phyloP scores from a whole-genome alignment of 2,113 vertebrate genomes.

The Lophura nycthemera region DNA sequence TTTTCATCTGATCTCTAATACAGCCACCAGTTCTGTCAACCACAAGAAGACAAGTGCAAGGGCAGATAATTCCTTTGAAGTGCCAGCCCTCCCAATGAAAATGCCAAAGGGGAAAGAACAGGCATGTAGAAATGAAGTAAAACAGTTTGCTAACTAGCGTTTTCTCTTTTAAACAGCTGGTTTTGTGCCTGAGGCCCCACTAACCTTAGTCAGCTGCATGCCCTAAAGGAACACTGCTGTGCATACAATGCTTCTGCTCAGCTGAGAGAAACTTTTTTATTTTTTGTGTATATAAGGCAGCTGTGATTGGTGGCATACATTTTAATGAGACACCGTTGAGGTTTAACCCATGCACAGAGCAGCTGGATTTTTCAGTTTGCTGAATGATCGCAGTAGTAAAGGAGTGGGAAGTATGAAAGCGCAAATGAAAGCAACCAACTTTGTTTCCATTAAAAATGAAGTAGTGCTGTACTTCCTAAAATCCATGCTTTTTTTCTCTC shows the following conservation, averaged over 20 bases:
- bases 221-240: not conserved
- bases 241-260: not conserved
- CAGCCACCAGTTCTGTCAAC: not conserved
- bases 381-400: not conserved
- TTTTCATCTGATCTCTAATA: not conserved
- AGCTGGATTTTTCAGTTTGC: not conserved
- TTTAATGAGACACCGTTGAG: not conserved
- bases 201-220: not conserved
- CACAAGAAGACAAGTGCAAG: not conserved
- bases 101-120: not conserved
- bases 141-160: not conserved
- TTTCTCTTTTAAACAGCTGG: not conserved
- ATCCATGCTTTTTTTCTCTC: not conserved
- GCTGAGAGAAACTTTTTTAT: not conserved
- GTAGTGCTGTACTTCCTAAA: not conserved
- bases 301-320: not conserved
- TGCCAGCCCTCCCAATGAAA: not conserved
- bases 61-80: not conserved
- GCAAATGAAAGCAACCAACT: slow-evolving; percentile 10
- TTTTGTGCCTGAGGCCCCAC: not conserved
- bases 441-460: slow-evolving; percentile 9
- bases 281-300: not conserved
- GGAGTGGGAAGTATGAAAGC: not conserved
- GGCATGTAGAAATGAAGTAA: not conserved
- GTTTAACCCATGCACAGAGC: not conserved